These are phyloP conservation scores for Epirrita christyi DNA, from an alignment of 2,888 invertebrate genomes.

Conservation along the genomic window DNA sequence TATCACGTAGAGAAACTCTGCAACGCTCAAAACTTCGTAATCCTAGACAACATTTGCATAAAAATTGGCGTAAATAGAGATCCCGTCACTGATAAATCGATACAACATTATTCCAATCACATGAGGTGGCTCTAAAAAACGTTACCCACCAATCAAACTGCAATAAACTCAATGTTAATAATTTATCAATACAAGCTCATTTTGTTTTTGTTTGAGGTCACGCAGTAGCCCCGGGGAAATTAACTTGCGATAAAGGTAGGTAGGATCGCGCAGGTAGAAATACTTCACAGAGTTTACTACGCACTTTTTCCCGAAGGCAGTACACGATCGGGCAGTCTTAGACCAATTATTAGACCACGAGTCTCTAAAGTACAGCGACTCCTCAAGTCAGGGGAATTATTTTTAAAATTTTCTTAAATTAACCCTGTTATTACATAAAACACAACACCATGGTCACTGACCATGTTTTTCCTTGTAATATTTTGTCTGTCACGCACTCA, in stretches of 20 bases:
- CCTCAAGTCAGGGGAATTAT: too few species aligned
- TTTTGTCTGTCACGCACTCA: too few species aligned
- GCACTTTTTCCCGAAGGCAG: conserved; percentile 11
- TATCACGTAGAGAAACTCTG: too few species aligned
- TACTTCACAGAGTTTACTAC: conserved; percentile 55
- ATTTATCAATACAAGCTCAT: conserved; percentile 54
- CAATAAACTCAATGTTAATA: conserved; percentile 37
- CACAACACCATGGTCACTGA: too few species aligned
- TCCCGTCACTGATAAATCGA: too few species aligned
- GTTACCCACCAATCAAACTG: conserved; percentile 24
- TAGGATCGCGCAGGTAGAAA: conserved; percentile 54
- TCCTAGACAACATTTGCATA: too few species aligned
- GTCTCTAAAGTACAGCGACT: neutral
- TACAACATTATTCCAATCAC: too few species aligned
- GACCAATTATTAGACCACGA: neutral
- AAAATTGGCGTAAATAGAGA: too few species aligned
- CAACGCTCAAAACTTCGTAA: too few species aligned
- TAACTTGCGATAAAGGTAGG: conserved; percentile 48
- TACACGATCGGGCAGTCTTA: neutral
- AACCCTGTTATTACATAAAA: too few species aligned
- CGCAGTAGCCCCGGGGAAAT: conserved; percentile 67
- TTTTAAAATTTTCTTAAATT: too few species aligned
- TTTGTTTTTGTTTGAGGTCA: conserved; percentile 62
- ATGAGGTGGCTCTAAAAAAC: neutral
- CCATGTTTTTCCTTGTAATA: too few species aligned